phyloP scores from a whole-genome alignment of 2,113 vertebrate species.

The Dermatemys mawii region DNA sequence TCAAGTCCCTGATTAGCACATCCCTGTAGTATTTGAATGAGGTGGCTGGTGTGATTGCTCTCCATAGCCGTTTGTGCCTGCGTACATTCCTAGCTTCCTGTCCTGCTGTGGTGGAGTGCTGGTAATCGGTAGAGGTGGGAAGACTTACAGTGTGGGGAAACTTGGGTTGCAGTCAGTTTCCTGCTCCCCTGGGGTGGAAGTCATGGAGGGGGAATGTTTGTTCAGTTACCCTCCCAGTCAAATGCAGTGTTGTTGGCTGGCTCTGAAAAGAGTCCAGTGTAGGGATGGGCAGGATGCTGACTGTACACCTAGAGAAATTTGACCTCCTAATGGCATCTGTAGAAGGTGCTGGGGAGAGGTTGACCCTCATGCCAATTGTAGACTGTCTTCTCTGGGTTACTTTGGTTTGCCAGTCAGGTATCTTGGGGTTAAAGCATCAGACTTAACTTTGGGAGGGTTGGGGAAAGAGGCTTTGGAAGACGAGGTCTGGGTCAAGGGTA shows the following conservation, averaged over 20 bases:
- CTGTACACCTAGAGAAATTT: accelerated
- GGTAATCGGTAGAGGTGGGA: background rate
- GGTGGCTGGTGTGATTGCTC: background rate
- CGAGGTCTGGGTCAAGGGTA: accelerated
- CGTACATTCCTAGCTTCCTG: accelerated
- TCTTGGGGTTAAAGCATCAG: accelerated
- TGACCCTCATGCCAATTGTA: background rate
- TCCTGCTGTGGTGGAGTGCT: background rate
- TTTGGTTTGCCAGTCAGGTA: background rate
- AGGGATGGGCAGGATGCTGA: accelerated
- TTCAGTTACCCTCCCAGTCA: accelerated
- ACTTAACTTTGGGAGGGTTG: accelerated
- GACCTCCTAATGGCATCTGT: accelerated
- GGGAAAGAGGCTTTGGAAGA: background rate
- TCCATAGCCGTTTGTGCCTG: accelerated
- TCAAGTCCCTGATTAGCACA: background rate
- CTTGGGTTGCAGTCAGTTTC: background rate
- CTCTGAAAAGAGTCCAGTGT: background rate
- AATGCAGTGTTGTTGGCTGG: background rate
- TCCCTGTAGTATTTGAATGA: background rate
- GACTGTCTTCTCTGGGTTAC: background rate
- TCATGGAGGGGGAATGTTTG: background rate
- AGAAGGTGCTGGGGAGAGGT: background rate
- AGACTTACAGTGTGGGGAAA: background rate
- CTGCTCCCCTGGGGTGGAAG: accelerated